Conservation (phyloP, 2,888 invertebrate species). For the Drosophila macrospina region DNA sequence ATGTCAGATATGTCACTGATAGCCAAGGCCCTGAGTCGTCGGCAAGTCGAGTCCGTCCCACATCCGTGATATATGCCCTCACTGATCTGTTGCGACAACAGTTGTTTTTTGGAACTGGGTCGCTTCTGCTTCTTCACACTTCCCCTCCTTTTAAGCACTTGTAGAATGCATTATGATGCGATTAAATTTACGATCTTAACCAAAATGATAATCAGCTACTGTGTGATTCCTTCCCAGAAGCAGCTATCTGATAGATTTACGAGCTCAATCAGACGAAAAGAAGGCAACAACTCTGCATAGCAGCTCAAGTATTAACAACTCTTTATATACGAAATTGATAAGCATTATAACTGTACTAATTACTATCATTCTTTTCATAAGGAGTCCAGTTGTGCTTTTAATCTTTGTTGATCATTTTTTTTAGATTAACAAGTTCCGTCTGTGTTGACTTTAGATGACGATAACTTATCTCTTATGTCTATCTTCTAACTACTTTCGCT, state of each 20-base stretch:
- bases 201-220: constrained; percentile 11
- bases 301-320: not conserved
- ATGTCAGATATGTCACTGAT: constrained; percentile 58
- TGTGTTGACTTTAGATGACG: not conserved
- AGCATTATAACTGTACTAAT: not conserved
- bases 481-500: constrained; percentile 1
- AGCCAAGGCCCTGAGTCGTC: constrained; percentile 14
- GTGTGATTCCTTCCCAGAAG: not conserved
- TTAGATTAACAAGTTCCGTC: constrained; percentile 7
- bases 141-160: not conserved
- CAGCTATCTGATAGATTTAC: constrained; percentile 4
- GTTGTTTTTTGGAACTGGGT: constrained; percentile 9
- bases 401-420: not conserved
- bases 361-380: not conserved
- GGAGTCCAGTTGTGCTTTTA: no score
- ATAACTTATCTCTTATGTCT: not conserved
- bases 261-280: not conserved
- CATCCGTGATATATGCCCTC: constrained; percentile 20
- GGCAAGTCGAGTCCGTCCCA: constrained; percentile 15
- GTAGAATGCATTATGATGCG: constrained; percentile 16
- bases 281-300: not conserved
- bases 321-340: not conserved
- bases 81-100: constrained; percentile 22
- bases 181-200: constrained; percentile 9
- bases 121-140: constrained; percentile 7